Evolutionary conservation across 2,888 invertebrate species (phyloP), one percentile per base, ranked within the genome.

Genomic region (Xanthorhoe spadicearia): DNA sequence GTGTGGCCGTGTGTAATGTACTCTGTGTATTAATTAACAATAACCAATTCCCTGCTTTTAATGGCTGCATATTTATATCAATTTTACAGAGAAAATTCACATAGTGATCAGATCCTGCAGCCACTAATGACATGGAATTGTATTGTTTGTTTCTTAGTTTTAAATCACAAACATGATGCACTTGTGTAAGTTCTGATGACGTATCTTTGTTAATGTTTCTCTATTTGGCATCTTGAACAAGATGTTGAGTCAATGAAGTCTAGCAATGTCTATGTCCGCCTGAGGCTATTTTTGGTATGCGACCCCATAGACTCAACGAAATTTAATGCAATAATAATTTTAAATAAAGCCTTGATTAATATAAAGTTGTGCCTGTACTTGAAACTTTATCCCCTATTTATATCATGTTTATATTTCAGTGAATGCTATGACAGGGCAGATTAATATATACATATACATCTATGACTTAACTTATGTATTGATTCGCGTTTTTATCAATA

Each of bases 171-270:
- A 85, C 84, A 79, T 80, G 80, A 78, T 81, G 83, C 84, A 85
- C 83, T 66, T 86, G 83, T 86, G 84, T 89, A 85, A 85, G 84
- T 84, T 85, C 84, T 83, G 74, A 83, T 83, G 83, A 84, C 28
- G 35, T 57, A 82, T 81, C 82, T 76, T 79, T 79, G 79, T 86
- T 87, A 80, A 82, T 84, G 79, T 72, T 68, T 64, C 23, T 57
- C 2, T 18, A 53, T 71, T 73, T 73, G 76, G 75, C 70, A 73
- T 77, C 49, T 73, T 79, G 75, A 71, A 65, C 68, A 66, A 66
- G 67, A 52, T 70, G 70, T 73, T 74, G 75, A 77, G 71, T 81
- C 76, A 69, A 74, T 79, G 80, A 70, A 71, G 77, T 73, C 76
- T 80, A 75, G 71, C 55, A 38, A 56, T 66, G 61, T 52, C 38